Evolutionary conservation across 2,797 vertebrate genomes (phyloP).

Genomic region (Carcharodon carcharias): DNA sequence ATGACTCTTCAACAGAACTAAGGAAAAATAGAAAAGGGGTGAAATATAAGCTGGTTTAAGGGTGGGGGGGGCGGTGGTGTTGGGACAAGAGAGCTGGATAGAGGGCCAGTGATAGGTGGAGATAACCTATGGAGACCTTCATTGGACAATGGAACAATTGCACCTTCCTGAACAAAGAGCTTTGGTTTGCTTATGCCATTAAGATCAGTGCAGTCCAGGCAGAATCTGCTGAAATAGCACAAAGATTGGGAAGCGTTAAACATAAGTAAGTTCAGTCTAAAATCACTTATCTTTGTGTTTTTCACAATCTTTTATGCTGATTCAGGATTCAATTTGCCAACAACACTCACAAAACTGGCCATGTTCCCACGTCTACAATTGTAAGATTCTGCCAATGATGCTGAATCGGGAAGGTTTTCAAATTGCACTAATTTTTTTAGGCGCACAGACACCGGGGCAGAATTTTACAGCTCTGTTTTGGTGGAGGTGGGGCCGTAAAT

Average conservation of each 20-base stretch:
- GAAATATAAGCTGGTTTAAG: too few species aligned
- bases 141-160: not conserved
- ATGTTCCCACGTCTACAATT: not conserved
- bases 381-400: not conserved
- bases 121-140: not conserved
- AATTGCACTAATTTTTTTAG: too few species aligned
- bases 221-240: not conserved
- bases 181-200: not conserved
- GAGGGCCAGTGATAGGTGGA: too few species aligned
- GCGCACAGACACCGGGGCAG: too few species aligned
- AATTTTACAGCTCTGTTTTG: too few species aligned
- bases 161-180: not conserved
- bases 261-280: not conserved
- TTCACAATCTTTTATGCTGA: not conserved
- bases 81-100: too few species aligned
- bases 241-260: not conserved
- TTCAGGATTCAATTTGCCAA: not conserved
- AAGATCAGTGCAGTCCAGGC: not conserved
- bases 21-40: too few species aligned
- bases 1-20: too few species aligned
- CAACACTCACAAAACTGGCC: not conserved
- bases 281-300: not conserved
- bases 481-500: too few species aligned
- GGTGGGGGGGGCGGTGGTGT: too few species aligned
- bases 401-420: too few species aligned